phyloP scores from a whole-genome alignment of 1,140 invertebrate genomes.

The Bemisia tabaci region DNA sequence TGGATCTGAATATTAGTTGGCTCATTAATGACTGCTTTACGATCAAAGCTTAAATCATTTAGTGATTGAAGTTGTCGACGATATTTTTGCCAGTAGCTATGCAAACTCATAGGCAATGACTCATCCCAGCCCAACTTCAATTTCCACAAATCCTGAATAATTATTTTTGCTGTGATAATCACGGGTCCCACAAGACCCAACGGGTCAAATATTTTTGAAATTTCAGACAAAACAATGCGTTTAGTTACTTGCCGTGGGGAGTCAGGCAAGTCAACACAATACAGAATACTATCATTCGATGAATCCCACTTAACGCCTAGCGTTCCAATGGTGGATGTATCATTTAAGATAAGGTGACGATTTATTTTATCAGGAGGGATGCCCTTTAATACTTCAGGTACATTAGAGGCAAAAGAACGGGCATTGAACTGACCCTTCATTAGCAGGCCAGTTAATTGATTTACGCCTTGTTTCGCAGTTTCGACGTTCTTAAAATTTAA shows the following conservation, averaged over 20 bases:
- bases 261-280: background rate
- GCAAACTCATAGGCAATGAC: constrained; percentile 16
- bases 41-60: background rate
- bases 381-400: constrained; percentile 3
- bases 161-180: constrained; percentile 20
- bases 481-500: constrained; percentile 20
- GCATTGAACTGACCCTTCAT: constrained; percentile 19
- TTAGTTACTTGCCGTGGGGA: constrained; percentile 16
- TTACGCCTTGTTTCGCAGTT: constrained; percentile 17
- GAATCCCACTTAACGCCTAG: constrained; percentile 4
- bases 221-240: constrained; percentile 19
- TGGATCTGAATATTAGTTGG: constrained; percentile 6
- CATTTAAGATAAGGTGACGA: background rate
- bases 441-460: constrained; percentile 20
- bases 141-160: constrained; percentile 26
- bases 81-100: constrained; percentile 19
- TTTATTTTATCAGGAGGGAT: background rate
- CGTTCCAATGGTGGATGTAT: background rate
- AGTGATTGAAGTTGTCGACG: constrained; percentile 11
- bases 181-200: constrained; percentile 25
- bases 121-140: constrained; percentile 26
- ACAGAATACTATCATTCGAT: background rate
- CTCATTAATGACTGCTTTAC: background rate
- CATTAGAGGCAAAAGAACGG: constrained; percentile 20
- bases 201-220: constrained; percentile 26